Conservation (phyloP, 2,888 invertebrate genomes). For the Dascillus cervinus region DNA sequence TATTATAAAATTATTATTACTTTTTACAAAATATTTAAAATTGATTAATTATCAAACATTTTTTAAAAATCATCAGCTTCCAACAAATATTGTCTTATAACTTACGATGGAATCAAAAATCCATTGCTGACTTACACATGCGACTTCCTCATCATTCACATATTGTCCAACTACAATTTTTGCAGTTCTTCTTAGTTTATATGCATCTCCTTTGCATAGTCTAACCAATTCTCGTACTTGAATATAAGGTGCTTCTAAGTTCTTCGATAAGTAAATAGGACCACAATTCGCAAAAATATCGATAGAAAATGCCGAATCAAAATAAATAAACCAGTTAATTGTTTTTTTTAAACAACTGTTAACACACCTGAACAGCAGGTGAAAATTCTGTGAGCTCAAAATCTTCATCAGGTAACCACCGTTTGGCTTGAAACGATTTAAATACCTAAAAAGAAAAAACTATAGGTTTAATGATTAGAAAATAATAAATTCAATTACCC, state of each 20-base stretch:
- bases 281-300: conserved; percentile 54
- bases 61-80: too few relatives aligned
- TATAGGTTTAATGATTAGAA: conserved; percentile 4
- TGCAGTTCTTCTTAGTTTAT: conserved; percentile 43
- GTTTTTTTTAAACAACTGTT: neutral
- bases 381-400: conserved; percentile 65
- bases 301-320: conserved; percentile 50
- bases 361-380: conserved; percentile 58
- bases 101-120: conserved; percentile 55
- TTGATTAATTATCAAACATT: too few relatives aligned
- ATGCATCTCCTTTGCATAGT: conserved; percentile 51
- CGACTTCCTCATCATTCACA: conserved; percentile 20
- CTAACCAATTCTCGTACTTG: conserved; percentile 51
- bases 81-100: conserved; percentile 47
- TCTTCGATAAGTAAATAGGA: conserved; percentile 47
- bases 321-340: conserved; percentile 33
- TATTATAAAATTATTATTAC: too few relatives aligned
- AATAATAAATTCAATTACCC: too few relatives aligned
- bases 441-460: conserved; percentile 38
- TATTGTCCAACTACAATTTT: conserved; percentile 48
- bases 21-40: too few relatives aligned
- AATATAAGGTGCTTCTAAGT: conserved; percentile 42
- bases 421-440: conserved; percentile 49
- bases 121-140: conserved; percentile 53
- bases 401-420: conserved; percentile 63